phyloP scores from a whole-genome alignment of 2,797 vertebrate genomes.

The Chelon auratus region DNA sequence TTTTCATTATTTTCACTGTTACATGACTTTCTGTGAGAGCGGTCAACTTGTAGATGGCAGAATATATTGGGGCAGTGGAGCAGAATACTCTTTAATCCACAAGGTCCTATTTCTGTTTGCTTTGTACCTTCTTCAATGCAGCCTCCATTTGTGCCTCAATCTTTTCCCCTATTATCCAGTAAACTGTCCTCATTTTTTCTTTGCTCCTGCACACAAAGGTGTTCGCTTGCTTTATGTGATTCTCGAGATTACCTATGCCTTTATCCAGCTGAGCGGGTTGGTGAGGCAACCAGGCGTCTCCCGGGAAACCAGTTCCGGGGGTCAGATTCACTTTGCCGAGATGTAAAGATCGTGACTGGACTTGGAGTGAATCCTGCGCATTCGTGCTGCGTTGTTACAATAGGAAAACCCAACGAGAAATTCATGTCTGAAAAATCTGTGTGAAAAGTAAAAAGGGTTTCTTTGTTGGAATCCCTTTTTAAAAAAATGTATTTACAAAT shows the following conservation, averaged over 20 bases:
- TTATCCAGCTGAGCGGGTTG: constrained; percentile 54
- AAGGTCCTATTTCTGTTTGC: constrained; percentile 40
- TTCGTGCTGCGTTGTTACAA: constrained; percentile 20
- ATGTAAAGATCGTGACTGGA: constrained; percentile 58
- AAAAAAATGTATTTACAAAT: too few species aligned
- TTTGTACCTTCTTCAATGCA: constrained; percentile 39
- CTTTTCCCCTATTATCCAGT: constrained; percentile 44
- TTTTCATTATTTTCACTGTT: constrained; percentile 18
- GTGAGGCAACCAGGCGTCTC: constrained; percentile 57
- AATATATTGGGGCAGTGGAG: constrained; percentile 62
- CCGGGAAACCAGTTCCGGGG: constrained; percentile 73
- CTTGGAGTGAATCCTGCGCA: constrained; percentile 32
- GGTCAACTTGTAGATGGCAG: constrained; percentile 42
- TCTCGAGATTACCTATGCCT: constrained; percentile 62
- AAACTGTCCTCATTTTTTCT: constrained; percentile 60
- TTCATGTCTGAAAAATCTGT: background rate
- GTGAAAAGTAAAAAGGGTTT: background rate
- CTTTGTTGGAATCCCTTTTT: too few species aligned
- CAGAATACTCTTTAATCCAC: constrained; percentile 38
- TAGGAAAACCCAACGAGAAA: background rate
- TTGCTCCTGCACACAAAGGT: constrained; percentile 58
- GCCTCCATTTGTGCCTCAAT: constrained; percentile 50
- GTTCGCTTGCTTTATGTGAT: constrained; percentile 66
- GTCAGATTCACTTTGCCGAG: constrained; percentile 51
- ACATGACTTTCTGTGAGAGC: background rate